Conservation (phyloP, 2,797 vertebrate genomes). For the Mormyrops attenuatus region DNA sequence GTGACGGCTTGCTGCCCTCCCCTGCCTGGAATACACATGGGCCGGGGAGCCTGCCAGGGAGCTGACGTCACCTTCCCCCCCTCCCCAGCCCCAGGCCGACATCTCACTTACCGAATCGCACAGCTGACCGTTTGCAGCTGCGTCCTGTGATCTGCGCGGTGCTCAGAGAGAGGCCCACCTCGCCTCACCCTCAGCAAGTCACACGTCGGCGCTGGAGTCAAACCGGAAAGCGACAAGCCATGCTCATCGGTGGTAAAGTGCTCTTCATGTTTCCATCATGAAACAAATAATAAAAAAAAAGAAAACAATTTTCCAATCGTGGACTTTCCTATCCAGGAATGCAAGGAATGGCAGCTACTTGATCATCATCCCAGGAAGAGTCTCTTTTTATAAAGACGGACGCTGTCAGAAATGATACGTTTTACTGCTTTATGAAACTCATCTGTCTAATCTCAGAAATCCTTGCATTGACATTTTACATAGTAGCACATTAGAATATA, state of each 20-base stretch:
- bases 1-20: slow-evolving; percentile 15
- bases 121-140: slow-evolving; percentile 16
- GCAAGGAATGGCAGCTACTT: neutral
- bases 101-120: neutral
- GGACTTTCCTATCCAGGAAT: neutral
- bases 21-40: slow-evolving; percentile 20
- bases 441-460: neutral
- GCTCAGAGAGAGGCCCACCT: too few relatives aligned
- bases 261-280: neutral
- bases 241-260: neutral
- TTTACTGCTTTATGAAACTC: neutral
- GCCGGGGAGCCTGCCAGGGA: neutral
- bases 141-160: neutral
- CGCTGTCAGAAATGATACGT: neutral
- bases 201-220: neutral
- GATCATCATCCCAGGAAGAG: neutral
- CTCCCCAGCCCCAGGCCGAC: neutral
- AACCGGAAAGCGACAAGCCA: neutral
- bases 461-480: neutral
- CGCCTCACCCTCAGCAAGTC: neutral
- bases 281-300: neutral
- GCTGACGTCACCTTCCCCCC: slow-evolving; percentile 18
- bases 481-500: neutral
- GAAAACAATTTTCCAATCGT: neutral
- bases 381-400: neutral